These are phyloP conservation scores for Spheniscus mendiculus DNA, from an alignment of 2,113 vertebrate genomes.

Conservation along the genomic window DNA sequence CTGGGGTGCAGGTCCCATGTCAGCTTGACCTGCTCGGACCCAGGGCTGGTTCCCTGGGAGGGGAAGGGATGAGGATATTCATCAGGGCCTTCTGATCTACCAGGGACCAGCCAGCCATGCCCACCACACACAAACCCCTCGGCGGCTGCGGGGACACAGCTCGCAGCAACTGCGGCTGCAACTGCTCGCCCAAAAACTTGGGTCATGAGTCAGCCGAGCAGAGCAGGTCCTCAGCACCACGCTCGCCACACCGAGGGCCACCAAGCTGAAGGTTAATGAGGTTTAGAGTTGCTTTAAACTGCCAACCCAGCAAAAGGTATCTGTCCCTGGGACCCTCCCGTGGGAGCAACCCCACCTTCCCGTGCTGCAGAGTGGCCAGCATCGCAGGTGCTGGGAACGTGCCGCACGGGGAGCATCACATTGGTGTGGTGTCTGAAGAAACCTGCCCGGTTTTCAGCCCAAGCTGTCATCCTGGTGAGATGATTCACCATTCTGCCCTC, in stretches of 20 bases:
- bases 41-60: background rate
- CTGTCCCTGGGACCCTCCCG: background rate
- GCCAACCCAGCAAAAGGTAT: background rate
- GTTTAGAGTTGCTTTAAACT: background rate
- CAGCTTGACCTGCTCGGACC: accelerated
- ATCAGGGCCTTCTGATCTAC: background rate
- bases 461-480: background rate
- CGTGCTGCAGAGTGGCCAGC: accelerated
- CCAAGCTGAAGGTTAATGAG: background rate
- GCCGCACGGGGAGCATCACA: accelerated
- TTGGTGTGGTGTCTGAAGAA: background rate
- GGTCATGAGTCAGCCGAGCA: background rate
- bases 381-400: background rate
- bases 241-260: accelerated
- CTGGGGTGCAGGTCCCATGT: accelerated
- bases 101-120: background rate
- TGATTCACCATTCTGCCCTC: background rate
- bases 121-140: background rate
- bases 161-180: accelerated
- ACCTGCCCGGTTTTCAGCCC: background rate
- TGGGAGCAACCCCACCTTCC: background rate
- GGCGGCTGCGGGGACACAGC: background rate
- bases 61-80: background rate
- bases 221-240: background rate
- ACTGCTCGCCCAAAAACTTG: background rate